Evolutionary conservation across 2,113 vertebrate species (phyloP).

Genomic region (Cervus canadensis): DNA sequence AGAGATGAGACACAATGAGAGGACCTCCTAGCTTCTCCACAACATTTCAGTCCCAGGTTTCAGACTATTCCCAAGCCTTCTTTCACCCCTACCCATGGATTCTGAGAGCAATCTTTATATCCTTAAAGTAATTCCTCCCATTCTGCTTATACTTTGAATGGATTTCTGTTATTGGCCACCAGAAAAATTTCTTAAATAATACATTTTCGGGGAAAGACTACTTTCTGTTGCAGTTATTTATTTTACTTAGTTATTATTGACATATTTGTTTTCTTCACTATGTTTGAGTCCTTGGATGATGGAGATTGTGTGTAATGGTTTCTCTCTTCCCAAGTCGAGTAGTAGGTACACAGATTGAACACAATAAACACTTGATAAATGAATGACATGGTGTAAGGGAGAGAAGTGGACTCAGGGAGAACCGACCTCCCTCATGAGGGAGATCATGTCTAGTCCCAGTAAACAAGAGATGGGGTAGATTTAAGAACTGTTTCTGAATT

Average conservation of each 20-base stretch:
- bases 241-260: neutral
- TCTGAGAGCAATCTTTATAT: neutral
- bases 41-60: neutral
- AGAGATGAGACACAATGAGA: neutral
- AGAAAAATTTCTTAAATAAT: neutral
- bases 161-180: neutral
- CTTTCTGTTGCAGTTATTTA: neutral
- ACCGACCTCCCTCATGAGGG: neutral
- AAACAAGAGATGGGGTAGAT: neutral
- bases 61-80: neutral
- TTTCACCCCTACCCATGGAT: neutral
- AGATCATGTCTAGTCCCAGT: neutral
- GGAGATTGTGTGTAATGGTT: neutral
- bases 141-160: constrained; percentile 15
- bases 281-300: neutral
- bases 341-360: neutral
- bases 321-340: neutral
- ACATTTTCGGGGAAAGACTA: neutral
- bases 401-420: neutral
- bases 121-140: neutral
- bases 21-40: neutral
- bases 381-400: neutral
- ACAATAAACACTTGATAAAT: neutral
- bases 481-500: constrained; percentile 23
- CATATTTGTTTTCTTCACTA: neutral